Evolutionary conservation across 2,113 vertebrate species (phyloP), one percentile per base, ranked within the genome.

Genomic region (Sinocyclocheilus rhinocerous): DNA sequence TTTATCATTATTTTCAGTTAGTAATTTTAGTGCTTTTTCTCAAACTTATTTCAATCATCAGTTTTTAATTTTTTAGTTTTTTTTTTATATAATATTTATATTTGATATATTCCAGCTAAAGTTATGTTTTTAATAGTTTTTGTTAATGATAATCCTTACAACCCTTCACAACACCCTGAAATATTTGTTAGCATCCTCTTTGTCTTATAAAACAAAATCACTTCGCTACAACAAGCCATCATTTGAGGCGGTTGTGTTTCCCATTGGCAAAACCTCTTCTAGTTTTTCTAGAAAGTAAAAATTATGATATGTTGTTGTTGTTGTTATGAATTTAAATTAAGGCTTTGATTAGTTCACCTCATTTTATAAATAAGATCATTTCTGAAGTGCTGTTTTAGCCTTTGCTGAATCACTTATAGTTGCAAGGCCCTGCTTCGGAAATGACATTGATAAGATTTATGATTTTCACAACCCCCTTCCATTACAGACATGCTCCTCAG

Each of bases 401-500:
- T 48, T 75, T 48, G 69, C 88, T 88, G 90, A 85, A 93, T 59
- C 59, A 65, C 36, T 24, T 61, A 16, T 36, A 63, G 36, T 59
- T 63, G 20, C 18, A 16, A 67, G 42, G 5, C 61, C 79, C 57
- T 3, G 57, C 57, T 24, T 55, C 22, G 39, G 69, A 73, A 84
- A 84, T 83, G 65, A 70, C 81, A 70, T 22, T 15, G 42, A 52
- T 70, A 57, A 84, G 81, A 63, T 80, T 72, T 67, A 59, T 29
- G 55, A 76, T 88, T 52, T 83, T 20, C 26, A 55, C 48, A 84
- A 72, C 69, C 81, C 85, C 80, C 80, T 76, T 85, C 85, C 81
- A 59, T 76, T 10, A 52, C 84, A 89, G 73, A 79, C 57, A 67
- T 85, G 82, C 59, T 83, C 86, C 67, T 87, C 79, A 87, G 88